Percentiles rank a stretch among this genome's conserved stretches.
Evolutionary conservation across 1,140 invertebrate genomes (phyloP).

Genomic region (Macrobrachium rosenbergii): DNA sequence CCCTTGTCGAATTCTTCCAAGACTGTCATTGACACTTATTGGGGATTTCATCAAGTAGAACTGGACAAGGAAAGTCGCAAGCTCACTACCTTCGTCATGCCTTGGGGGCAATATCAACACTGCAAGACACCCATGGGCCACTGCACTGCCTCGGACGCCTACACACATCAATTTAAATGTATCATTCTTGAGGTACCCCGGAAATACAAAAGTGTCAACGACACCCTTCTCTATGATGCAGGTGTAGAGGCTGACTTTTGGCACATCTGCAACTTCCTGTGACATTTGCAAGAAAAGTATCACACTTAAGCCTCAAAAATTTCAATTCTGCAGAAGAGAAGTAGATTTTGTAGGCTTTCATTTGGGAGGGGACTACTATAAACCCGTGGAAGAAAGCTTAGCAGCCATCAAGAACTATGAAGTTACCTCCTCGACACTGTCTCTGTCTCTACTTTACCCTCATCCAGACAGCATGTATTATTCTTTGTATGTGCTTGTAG

Average conservation of each 20-base stretch:
- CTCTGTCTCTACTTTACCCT: too few species aligned
- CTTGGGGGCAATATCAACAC: not conserved
- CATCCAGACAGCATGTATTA: too few species aligned
- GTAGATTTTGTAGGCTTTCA: not conserved
- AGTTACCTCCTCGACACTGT: too few species aligned
- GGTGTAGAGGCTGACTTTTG: not conserved
- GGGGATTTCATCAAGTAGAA: not conserved
- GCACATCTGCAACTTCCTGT: not conserved
- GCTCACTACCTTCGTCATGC: constrained; percentile 5
- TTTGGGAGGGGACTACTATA: not conserved
- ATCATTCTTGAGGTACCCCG: not conserved
- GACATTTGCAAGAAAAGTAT: not conserved
- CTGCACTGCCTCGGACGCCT: not conserved
- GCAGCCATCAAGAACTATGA: not conserved
- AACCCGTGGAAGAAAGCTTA: not conserved
- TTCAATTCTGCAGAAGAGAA: not conserved
- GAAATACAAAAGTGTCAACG: constrained; percentile 6
- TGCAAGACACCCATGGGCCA: constrained; percentile 27
- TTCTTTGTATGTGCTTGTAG: too few species aligned
- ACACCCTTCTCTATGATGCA: constrained; percentile 7
- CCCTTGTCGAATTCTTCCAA: not conserved
- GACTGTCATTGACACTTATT: constrained; percentile 5
- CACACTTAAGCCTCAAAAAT: constrained; percentile 2
- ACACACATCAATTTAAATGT: not conserved
- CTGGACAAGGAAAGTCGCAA: not conserved